Evolutionary conservation across 2,888 invertebrate genomes (phyloP), one percentile per base, ranked within the genome.

Genomic region (Belgica antarctica): DNA sequence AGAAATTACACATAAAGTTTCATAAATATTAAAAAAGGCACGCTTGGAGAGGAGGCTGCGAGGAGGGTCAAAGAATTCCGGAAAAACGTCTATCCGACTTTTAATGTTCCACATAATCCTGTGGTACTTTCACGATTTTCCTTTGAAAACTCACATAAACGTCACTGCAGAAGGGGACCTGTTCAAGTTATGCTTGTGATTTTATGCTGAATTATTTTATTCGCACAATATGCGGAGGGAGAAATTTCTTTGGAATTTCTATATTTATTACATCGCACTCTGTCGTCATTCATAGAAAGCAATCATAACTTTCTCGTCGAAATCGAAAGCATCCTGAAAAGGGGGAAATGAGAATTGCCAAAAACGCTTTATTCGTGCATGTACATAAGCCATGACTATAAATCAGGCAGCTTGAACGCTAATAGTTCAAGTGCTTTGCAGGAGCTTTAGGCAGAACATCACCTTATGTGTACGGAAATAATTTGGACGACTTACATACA

Each of bases 11-110:
- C 12, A 62, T 31, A 34, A 62, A 28, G 17, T 25, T 61, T 61
- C 61, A 61, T 61, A 61, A 61, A 61, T 61, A 61, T 61, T 27
- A n/a, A 24, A 61, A 24, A 61, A 61, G 27, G 28, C 61, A 61
- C 7, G 5, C 7, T 47, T 47, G 47, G 5, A 25, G 5, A 10
- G 57, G 15, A 57, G 22, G 25, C 19, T 3, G 19, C 25, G 57
- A 22, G 12, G 47, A 17, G 57, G 36, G 10, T 34, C 36, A 7
- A 34, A 10, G 10, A 34, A 34, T 34, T 34, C 25, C 57, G 57
- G 25, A 19, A 57, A n/a, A n/a, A n/a, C n/a, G n/a, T n/a, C n/a
- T n/a, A n/a, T n/a, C n/a, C n/a, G n/a, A n/a, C n/a, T n/a, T n/a
- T n/a, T n/a, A n/a, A n/a, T n/a, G n/a, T n/a, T n/a, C n/a, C n/a